Evolutionary conservation across 1,140 invertebrate species (phyloP), one percentile per base, ranked within the genome.

Genomic region (Parasteatoda tepidariorum): DNA sequence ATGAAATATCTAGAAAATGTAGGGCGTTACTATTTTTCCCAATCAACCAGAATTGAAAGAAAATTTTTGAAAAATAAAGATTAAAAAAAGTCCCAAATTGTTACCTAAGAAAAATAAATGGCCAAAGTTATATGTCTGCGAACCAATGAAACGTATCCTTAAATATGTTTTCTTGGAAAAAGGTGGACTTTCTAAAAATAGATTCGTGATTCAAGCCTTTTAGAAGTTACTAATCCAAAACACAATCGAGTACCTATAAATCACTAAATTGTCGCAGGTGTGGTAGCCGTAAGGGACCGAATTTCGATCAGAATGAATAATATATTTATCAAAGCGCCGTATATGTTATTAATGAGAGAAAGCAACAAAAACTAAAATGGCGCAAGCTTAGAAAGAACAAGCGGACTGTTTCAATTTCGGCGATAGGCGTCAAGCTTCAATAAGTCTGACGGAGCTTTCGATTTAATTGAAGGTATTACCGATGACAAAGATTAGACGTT

Each of bases 101-200:
- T n/a, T n/a, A n/a, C n/a, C n/a, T n/a, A n/a, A n/a, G n/a, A n/a
- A n/a, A n/a, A n/a, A 48, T 48, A 48, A 48, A 48, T 13, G 38
- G 18, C 18, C 9, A 62, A 11, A 48, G 74, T 54, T 54, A 78
- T 78, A 48, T 66, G 38, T 48, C 59, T 33, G 61, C 28, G 34
- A n/a, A 54, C 26, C 61, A 66, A 54, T 78, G 74, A 66, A 22
- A 66, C 74, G 74, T 78, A 33, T 66, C 22, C 61, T 66, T 66
- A 78, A 78, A 38, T 55, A 75, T 55, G 31, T 55, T 57, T 34
- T 62, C 15, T 41, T 54, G 0, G 4, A 15, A 73, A 28, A 41
- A 48, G 18, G 18, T 13, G 18, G 9, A 48, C 9, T 48, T 48
- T 33, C 73, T 75, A 75, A 34, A 75, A 30, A 75, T 75, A 75